phyloP scores from a whole-genome alignment of 2,113 vertebrate genomes.

The Sardina pilchardus region DNA sequence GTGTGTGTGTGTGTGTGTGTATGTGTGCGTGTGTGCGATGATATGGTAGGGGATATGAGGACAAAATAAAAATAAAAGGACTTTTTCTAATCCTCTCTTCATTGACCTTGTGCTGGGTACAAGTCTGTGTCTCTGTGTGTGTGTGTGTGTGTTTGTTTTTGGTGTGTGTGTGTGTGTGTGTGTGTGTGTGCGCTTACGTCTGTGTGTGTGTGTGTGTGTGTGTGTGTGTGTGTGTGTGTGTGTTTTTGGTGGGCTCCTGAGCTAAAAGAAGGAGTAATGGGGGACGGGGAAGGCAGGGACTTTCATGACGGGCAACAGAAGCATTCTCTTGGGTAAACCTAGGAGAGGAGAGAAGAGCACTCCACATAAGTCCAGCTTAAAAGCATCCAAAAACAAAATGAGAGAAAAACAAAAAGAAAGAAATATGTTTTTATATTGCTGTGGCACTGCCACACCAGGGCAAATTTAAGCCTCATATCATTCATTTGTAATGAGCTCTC shows the following conservation, averaged over 20 bases:
- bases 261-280: slow-evolving; percentile 99
- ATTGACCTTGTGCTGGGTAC: neutral
- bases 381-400: slow-evolving; percentile 34
- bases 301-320: slow-evolving; percentile 99
- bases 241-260: slow-evolving; percentile 78
- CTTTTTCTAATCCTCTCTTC: neutral
- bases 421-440: neutral
- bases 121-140: neutral
- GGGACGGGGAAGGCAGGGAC: slow-evolving; percentile 95
- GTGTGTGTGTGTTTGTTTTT: neutral
- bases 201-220: slow-evolving; percentile 53
- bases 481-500: neutral
- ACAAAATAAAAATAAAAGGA: slow-evolving; percentile 74
- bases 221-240: slow-evolving; percentile 50
- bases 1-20: slow-evolving; percentile 52
- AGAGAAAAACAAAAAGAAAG: neutral
- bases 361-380: slow-evolving; percentile 82
- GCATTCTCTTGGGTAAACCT: slow-evolving; percentile 99
- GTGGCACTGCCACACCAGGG: neutral
- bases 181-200: slow-evolving; percentile 41
- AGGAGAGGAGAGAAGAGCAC: slow-evolving; percentile 92
- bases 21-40: slow-evolving; percentile 58
- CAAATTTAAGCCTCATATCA: neutral
- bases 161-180: slow-evolving; percentile 67
- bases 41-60: slow-evolving; percentile 63